These are phyloP conservation scores for Hydrozoanthus tunicans DNA, from an alignment of 64 coral and sea anemone species.

Conservation along the genomic window DNA sequence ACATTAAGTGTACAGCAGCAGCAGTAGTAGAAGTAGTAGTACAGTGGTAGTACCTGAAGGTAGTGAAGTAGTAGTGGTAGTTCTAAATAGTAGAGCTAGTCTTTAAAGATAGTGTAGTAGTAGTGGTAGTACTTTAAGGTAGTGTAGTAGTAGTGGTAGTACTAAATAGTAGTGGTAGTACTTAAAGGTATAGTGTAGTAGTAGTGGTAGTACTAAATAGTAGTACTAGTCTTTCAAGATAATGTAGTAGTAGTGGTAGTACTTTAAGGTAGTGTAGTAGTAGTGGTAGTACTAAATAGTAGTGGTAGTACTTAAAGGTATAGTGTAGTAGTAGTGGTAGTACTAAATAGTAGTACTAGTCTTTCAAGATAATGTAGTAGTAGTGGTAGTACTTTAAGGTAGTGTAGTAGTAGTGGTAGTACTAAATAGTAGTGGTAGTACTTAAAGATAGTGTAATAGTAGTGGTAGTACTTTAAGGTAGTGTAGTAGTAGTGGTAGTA, in stretches of 20 bases:
- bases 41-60: not conserved
- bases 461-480: not conserved
- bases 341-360: not conserved
- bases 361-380: not conserved
- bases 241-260: not conserved
- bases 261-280: not conserved
- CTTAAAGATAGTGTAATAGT: not conserved
- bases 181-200: not conserved
- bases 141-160: not conserved
- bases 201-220: not conserved
- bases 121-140: not conserved
- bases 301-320: not conserved
- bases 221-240: too few species aligned
- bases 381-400: not conserved
- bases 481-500: not conserved
- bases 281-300: not conserved
- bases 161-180: not conserved
- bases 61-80: not conserved
- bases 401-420: not conserved
- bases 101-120: not conserved
- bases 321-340: not conserved
- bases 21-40: not conserved
- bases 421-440: not conserved
- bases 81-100: not conserved
- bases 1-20: too few species aligned